Percentiles rank a stretch among this genome's conserved stretches.
phyloP scores from a whole-genome alignment of 2,113 vertebrate species.

The Colistium nudipinnis region DNA sequence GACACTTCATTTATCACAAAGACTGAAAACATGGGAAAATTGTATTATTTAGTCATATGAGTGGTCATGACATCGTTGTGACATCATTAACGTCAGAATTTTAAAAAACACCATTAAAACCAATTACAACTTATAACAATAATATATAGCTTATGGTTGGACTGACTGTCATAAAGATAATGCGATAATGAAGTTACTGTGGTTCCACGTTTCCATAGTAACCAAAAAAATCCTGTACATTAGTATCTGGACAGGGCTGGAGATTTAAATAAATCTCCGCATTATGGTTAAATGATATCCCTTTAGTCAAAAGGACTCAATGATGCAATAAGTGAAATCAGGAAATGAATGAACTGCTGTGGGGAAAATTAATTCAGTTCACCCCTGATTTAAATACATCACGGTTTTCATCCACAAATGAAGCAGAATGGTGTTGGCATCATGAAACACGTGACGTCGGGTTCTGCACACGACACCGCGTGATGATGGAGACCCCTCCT shows the following conservation, averaged over 20 bases:
- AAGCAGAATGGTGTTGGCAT: slow-evolving; percentile 1
- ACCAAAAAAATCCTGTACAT: not conserved
- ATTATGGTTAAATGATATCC: slow-evolving; percentile 14
- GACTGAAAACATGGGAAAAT: too few species aligned
- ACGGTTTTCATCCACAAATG: not conserved
- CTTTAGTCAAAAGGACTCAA: not conserved
- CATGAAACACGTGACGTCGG: slow-evolving; percentile 30
- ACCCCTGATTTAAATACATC: not conserved
- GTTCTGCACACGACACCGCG: not conserved
- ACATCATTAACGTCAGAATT: too few species aligned
- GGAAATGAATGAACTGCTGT: too few species aligned
- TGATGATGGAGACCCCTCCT: not conserved
- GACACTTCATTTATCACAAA: too few species aligned
- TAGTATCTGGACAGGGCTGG: slow-evolving; percentile 2
- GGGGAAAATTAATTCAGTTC: too few species aligned
- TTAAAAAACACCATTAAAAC: too few species aligned
- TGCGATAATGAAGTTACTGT: not conserved
- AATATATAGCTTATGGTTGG: too few species aligned
- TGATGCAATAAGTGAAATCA: not conserved
- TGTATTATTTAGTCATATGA: too few species aligned
- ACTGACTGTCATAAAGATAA: too few species aligned
- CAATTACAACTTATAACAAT: slow-evolving; percentile 19
- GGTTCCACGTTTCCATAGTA: slow-evolving; percentile 11
- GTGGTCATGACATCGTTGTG: too few species aligned
- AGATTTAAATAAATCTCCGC: slow-evolving; percentile 12